Evolutionary conservation across 1,140 invertebrate species (phyloP).

Genomic region (Caenorhabditis brenneri): DNA sequence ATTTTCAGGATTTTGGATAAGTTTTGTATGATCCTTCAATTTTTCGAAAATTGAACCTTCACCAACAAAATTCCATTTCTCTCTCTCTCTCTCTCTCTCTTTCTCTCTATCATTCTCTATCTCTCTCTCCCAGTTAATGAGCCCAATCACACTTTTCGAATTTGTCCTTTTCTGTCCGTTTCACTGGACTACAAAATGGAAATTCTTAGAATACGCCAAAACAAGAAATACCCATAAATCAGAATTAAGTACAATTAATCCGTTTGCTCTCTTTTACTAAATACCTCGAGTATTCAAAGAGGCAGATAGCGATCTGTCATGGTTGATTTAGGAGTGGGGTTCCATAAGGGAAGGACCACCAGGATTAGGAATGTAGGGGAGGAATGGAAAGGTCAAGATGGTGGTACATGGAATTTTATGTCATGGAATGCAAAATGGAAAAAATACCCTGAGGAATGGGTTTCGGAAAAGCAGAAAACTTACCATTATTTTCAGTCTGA

Average conservation of each 20-base stretch:
- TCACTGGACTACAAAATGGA: background rate
- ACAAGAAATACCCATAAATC: background rate
- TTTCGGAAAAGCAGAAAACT: too few relatives aligned
- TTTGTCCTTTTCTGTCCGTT: too few relatives aligned
- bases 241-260: background rate
- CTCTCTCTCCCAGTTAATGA: background rate
- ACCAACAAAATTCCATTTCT: background rate
- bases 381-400: background rate
- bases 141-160: background rate
- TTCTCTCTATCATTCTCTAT: background rate
- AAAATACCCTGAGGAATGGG: too few relatives aligned
- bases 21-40: too few relatives aligned
- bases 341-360: too few relatives aligned
- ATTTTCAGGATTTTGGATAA: too few relatives aligned
- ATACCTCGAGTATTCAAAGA: slow-evolving; percentile 1
- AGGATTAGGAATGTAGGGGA: too few relatives aligned
- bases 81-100: background rate
- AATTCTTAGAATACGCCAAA: background rate
- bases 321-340: background rate
- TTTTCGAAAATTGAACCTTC: too few relatives aligned
- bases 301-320: too few relatives aligned
- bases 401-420: too few relatives aligned
- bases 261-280: background rate
- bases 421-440: too few relatives aligned
- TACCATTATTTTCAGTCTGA: too few relatives aligned